Conservation (phyloP, 1,140 invertebrate species). For the Cotesia glomerata region DNA sequence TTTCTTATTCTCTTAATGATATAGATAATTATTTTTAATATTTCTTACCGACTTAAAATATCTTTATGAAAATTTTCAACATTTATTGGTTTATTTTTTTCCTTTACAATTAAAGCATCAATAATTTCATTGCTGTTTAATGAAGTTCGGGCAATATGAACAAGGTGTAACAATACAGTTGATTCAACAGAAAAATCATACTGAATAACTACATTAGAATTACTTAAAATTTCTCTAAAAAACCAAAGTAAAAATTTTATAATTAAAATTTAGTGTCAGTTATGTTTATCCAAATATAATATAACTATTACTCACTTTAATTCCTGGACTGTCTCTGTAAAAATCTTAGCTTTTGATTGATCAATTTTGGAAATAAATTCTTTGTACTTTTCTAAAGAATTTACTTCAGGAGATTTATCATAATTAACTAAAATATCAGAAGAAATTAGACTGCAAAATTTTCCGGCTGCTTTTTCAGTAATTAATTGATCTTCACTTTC, state of each 20-base stretch:
- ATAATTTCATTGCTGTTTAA: conserved; percentile 22
- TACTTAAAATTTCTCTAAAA: conserved; percentile 42
- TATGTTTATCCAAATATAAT: too few relatives aligned
- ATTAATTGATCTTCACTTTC: conserved; percentile 56
- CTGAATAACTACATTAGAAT: conserved; percentile 40
- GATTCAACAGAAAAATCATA: conserved; percentile 44
- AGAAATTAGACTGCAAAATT: conserved; percentile 55
- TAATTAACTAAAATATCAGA: conserved; percentile 44
- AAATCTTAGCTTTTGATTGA: conserved; percentile 1
- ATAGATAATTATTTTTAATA: too few relatives aligned
- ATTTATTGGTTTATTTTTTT: conserved; percentile 9
- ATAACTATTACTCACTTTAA: not conserved
- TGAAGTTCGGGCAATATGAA: conserved; percentile 35
- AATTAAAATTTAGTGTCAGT: too few relatives aligned
- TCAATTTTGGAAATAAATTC: not conserved
- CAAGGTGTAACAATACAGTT: conserved; percentile 40
- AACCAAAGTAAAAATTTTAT: not conserved
- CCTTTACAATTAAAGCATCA: conserved; percentile 22
- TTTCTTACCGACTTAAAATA: not conserved
- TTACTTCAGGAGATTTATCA: conserved; percentile 38
- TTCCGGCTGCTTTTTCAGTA: conserved; percentile 53
- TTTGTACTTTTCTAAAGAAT: conserved; percentile 36
- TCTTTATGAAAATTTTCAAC: not conserved
- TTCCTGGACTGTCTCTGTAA: not conserved
- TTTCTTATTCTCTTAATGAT: too few relatives aligned